A percentile compares a stretch with the other conserved stretches of the same genome.
Evolutionary conservation across 2,888 invertebrate species (phyloP).

Genomic region (Argyresthia goedartella): DNA sequence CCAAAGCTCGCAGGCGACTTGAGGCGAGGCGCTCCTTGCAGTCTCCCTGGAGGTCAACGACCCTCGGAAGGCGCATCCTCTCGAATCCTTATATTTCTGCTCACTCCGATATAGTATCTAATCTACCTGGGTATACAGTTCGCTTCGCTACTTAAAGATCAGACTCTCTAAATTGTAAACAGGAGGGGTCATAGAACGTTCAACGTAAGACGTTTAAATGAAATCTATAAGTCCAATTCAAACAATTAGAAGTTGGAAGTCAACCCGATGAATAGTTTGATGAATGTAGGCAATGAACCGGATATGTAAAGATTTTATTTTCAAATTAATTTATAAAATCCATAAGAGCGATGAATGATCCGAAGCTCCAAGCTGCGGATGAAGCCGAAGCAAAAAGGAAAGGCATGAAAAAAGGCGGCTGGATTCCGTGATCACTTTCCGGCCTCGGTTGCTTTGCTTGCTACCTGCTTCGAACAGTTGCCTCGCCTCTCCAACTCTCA

Average conservation of each 20-base stretch:
- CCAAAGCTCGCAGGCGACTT: constrained; percentile 1
- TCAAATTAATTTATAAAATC: not conserved
- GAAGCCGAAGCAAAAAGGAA: constrained; percentile 9
- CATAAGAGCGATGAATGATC: not conserved
- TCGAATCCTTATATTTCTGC: constrained; percentile 46
- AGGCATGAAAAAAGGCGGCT: constrained; percentile 32
- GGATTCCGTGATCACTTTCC: constrained; percentile 42
- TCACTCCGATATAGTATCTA: constrained; percentile 20
- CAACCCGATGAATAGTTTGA: too few relatives aligned
- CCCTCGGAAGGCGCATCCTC: constrained; percentile 46
- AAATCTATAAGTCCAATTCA: too few relatives aligned
- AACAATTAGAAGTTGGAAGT: too few relatives aligned
- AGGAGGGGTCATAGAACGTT: constrained; percentile 8
- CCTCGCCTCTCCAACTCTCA: not conserved
- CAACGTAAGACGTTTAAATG: too few relatives aligned
- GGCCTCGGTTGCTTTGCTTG: constrained; percentile 39
- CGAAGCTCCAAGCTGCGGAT: not conserved
- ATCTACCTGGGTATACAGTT: too few relatives aligned
- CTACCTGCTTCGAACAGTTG: constrained; percentile 32
- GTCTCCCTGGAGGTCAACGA: constrained; percentile 48
- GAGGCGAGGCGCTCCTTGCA: constrained; percentile 27
- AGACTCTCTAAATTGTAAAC: constrained; percentile 18
- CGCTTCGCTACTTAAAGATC: constrained; percentile 20
- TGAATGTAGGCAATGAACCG: too few relatives aligned
- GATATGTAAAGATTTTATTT: too few relatives aligned